Base-by-base conservation (phyloP, 2,888 invertebrate species). In the Aleiodes testaceus region DNA sequence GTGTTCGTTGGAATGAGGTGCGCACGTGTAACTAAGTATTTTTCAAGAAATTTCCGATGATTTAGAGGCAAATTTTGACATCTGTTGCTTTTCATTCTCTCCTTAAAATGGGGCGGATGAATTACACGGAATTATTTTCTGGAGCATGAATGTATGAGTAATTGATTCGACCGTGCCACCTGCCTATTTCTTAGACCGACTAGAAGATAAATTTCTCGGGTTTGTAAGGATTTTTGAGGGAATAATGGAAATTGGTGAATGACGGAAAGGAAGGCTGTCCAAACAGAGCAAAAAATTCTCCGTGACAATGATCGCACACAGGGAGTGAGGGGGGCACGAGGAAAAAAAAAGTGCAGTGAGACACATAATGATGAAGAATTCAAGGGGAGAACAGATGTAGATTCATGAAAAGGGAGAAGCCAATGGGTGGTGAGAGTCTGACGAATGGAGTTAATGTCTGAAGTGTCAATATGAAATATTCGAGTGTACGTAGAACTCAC, bases 391-490 rank as follows among this genome's bases (percentile, higher is more conserved):
- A 36, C 59, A 66, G 66, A 67, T 61, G 44, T 50, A 22, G 63
- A 59, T 66, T 52, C 36, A 61, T 14, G 67, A 67, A 69, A 66
- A 64, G 53, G 59, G 65, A 66, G 47, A 67, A 63, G 61, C 72
- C 75, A 73, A 68, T 66, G 75, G 73, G 75, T 73, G 73, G 75
- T 72, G 73, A 79, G 76, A 75, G 80, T 74, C 79, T 78, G 82
- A 81, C 81, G 81, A 83, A 84, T 83, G 78, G 80, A 82, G 84
- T 83, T 84, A 81, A 82, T 82, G 82, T 82, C 80, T 74, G 76
- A 80, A 82, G 81, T 80, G 83, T 83, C 84, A 80, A 79, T 77
- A 81, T 84, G 83, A 84, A 82, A 83, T 84, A 84, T 84, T 83
- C 79, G 78, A 80, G 78, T 79, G 78, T 69, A 69, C 59, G 68